These are phyloP conservation scores for Pocota personata DNA, from an alignment of 2,888 invertebrate species.

Conservation along the genomic window DNA sequence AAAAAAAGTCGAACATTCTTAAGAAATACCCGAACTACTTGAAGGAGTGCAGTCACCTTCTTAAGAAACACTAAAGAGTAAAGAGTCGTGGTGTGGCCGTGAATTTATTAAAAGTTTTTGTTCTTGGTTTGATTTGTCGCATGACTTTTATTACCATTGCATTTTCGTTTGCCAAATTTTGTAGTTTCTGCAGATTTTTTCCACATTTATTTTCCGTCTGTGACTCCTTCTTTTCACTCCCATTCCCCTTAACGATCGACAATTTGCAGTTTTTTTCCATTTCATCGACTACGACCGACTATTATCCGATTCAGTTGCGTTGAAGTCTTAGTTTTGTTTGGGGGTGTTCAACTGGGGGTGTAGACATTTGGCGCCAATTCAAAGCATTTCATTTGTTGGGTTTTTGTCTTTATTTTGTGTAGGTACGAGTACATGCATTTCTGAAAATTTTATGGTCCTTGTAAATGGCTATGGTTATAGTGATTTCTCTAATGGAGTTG, in stretches of 20 bases:
- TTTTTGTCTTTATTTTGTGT: background rate
- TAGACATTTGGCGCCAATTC: slow-evolving; percentile 58
- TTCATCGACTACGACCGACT: slow-evolving; percentile 57
- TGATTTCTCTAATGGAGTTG: slow-evolving; percentile 54
- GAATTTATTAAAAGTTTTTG: slow-evolving; percentile 70
- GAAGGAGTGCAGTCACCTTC: slow-evolving; percentile 52
- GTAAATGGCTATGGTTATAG: slow-evolving; percentile 26
- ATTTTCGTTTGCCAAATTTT: slow-evolving; percentile 65
- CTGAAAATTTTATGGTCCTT: slow-evolving; percentile 14
- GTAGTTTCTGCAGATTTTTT: slow-evolving; percentile 27
- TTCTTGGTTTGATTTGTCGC: slow-evolving; percentile 68
- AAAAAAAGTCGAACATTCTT: background rate
- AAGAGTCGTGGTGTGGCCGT: slow-evolving; percentile 36
- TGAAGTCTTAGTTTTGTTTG: background rate
- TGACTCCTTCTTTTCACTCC: background rate
- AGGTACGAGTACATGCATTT: background rate
- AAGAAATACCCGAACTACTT: slow-evolving; percentile 9
- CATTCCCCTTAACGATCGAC: slow-evolving; percentile 57
- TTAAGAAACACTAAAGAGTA: slow-evolving; percentile 17
- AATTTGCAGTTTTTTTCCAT: slow-evolving; percentile 64
- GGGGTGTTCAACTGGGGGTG: slow-evolving; percentile 28
- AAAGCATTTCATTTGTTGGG: slow-evolving; percentile 22
- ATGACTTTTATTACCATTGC: slow-evolving; percentile 69
- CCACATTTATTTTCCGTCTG: background rate
- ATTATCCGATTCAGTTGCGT: slow-evolving; percentile 51